These are phyloP conservation scores for Archilochus colubris DNA, from an alignment of 2,113 vertebrate genomes.

Conservation along the genomic window DNA sequence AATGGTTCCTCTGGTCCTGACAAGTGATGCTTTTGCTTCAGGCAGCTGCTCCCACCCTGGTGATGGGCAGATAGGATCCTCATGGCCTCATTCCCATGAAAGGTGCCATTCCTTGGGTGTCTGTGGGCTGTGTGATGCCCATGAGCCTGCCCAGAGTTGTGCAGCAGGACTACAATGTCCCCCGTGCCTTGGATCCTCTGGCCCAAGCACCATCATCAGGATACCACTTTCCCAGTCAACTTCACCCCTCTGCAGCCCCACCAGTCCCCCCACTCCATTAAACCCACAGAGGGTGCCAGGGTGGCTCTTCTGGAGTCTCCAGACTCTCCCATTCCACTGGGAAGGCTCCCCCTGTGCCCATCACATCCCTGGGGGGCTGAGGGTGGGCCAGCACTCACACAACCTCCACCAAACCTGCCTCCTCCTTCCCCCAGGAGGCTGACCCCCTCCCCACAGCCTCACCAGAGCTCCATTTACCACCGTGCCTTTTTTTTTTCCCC, in stretches of 20 bases:
- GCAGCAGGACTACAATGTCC: background rate
- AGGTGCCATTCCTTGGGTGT: background rate
- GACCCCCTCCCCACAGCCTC: background rate
- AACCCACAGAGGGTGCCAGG: background rate
- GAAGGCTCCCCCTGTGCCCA: accelerated
- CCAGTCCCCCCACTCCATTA: no score
- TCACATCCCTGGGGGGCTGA: background rate
- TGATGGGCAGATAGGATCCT: background rate
- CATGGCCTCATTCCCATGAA: background rate
- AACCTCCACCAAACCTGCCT: background rate
- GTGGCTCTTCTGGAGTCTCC: no score
- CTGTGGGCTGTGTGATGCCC: background rate
- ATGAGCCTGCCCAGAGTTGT: background rate
- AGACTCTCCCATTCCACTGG: accelerated
- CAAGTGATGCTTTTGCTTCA: background rate
- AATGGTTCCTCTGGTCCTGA: background rate
- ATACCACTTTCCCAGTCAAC: background rate
- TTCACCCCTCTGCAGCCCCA: background rate
- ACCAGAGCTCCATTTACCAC: background rate
- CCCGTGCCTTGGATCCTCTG: background rate
- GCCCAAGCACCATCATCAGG: background rate
- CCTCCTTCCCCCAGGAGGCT: background rate
- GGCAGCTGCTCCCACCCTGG: background rate
- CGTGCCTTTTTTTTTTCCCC: slow-evolving; percentile 27
- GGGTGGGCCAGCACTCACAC: background rate